Conservation (phyloP, 1,140 invertebrate species). For the Nephila pilipes region DNA sequence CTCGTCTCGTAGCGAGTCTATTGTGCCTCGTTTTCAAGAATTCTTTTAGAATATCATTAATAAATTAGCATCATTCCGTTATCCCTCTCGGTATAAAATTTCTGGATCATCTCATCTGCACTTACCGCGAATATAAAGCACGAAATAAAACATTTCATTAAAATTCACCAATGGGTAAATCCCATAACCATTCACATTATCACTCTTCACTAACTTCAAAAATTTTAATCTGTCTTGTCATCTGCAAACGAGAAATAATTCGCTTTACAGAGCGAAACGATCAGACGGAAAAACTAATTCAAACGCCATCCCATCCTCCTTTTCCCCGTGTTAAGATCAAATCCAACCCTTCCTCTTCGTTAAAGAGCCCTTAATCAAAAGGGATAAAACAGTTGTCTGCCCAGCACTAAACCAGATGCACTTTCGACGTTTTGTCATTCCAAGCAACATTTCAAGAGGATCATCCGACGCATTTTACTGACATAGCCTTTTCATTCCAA, state of each 20-base stretch:
- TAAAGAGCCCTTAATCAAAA: background rate
- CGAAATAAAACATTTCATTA: no score
- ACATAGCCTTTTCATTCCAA: constrained; percentile 17
- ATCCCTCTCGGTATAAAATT: no score
- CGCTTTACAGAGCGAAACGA: background rate
- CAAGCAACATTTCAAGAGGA: background rate
- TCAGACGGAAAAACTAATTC: background rate
- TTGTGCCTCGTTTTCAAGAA: no score
- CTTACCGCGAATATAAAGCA: no score
- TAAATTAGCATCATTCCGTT: no score
- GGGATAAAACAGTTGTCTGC: background rate
- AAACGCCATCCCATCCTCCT: background rate
- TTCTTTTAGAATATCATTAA: no score
- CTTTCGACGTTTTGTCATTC: constrained; percentile 21
- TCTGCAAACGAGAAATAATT: background rate
- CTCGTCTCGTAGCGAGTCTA: no score
- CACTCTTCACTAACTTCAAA: no score
- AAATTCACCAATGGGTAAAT: no score
- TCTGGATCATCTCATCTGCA: no score
- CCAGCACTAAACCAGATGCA: background rate
- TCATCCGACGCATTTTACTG: background rate
- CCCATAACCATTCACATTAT: no score
- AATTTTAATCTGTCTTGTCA: background rate
- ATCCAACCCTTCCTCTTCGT: background rate
- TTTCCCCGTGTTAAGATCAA: background rate